Percentiles rank a stretch among this genome's conserved stretches.
Conservation (phyloP, 2,888 invertebrate species). For the Drosophila cyrtoloma region DNA sequence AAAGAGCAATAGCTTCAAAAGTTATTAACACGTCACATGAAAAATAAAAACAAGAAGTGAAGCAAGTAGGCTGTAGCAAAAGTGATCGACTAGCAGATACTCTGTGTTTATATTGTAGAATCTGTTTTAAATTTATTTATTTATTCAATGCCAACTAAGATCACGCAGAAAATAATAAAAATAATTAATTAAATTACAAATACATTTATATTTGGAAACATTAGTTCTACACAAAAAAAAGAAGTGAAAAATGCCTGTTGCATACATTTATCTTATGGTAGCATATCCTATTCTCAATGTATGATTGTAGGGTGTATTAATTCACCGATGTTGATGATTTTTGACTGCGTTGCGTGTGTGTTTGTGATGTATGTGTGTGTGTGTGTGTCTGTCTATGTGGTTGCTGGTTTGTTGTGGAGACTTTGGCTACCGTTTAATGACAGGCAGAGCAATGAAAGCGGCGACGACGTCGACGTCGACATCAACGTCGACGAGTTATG, state of each 20-base stretch:
- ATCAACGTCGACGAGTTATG: slow-evolving; percentile 53
- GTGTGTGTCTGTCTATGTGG: slow-evolving; percentile 11
- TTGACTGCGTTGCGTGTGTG: slow-evolving; percentile 36
- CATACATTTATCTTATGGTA: too few relatives aligned
- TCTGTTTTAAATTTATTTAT: too few relatives aligned
- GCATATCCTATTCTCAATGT: neutral
- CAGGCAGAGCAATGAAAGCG: slow-evolving; percentile 29
- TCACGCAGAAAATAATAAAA: too few relatives aligned
- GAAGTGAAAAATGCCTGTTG: too few relatives aligned
- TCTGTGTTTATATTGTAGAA: neutral
- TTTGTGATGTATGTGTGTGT: slow-evolving; percentile 6
- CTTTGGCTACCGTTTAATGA: slow-evolving; percentile 72
- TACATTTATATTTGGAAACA: neutral
- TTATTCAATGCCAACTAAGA: too few relatives aligned
- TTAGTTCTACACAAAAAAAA: neutral
- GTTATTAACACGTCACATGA: slow-evolving; percentile 71
- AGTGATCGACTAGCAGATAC: neutral
- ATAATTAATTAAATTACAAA: neutral
- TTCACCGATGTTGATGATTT: slow-evolving; percentile 53
- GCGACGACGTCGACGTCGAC: slow-evolving; percentile 17
- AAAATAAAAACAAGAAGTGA: slow-evolving; percentile 28
- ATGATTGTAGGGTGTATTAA: slow-evolving; percentile 27
- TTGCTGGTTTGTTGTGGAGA: slow-evolving; percentile 31
- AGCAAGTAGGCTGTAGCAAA: neutral
- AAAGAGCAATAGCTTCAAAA: slow-evolving; percentile 55